Base-by-base conservation (phyloP, 2,113 vertebrate genomes). In the Ceratotherium simum region DNA sequence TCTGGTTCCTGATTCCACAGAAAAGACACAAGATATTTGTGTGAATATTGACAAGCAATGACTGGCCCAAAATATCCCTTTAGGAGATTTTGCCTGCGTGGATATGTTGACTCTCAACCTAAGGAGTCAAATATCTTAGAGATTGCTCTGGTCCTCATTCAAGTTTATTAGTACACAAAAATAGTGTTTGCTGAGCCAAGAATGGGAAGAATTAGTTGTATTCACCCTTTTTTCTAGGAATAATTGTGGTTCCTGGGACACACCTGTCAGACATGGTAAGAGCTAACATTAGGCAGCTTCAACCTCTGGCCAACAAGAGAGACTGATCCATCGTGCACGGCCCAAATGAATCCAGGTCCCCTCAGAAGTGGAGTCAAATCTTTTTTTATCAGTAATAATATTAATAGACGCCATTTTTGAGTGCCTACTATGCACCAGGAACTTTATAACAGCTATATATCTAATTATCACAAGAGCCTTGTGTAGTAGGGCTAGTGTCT, bases 191-290 rank as follows among this genome's bases (percentile, higher is more conserved):
- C 64, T 95, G 58, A 90, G 54, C n/a, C 73, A 95, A 80, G 27
- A 97, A 91, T 91, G 18, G 48, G 12, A 93, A 92, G 23, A 76
- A 72, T 69, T 93, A 21, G 21, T 91, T 92, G 20, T 65, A 60
- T 94, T 93, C 72, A 92, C 39, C 84, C 36, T 83, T 87, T 21
- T 90, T 39, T 92, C 39, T 91, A 88, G 8, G n/a, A 94, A 91
- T 86, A 88, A 88, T 33, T 93, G 13, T 85, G 62, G 39, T 81
- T 88, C 17, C 54, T 73, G 60, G 11, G 17, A 67, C 27, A 91
- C 12, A 94, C 92, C 48, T 86, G 25, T 86, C 29, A 97, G 58
- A 84, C n/a, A 84, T 60, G 31, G n/a, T 86, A 82, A 90, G 46
- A 94, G 18, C 48, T 82, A 87, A 75, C 11, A 80, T 82, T 90